Percentiles rank a stretch among this genome's conserved stretches.
These are phyloP conservation scores for Caenorhabditis brenneri DNA, from an alignment of 1,140 invertebrate genomes.

Conservation along the genomic window DNA sequence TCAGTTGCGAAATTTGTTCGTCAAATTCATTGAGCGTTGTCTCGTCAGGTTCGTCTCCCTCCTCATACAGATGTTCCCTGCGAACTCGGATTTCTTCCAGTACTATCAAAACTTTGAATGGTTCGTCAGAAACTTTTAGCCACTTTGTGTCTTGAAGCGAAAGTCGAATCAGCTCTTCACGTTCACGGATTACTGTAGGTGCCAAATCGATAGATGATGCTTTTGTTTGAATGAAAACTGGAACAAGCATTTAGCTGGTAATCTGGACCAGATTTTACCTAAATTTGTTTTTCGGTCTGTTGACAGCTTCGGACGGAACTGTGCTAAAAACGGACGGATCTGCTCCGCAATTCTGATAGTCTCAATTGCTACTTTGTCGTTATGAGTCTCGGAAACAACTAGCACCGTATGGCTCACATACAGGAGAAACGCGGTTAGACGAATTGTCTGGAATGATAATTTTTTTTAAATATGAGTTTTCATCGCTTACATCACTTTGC, in stretches of 20 bases:
- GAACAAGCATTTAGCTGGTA: background rate
- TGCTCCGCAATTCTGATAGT: background rate
- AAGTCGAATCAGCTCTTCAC: background rate
- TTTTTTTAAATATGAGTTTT: background rate
- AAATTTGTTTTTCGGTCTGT: background rate
- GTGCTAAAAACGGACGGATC: background rate
- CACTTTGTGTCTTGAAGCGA: background rate
- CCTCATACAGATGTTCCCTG: background rate
- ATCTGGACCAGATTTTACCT: background rate
- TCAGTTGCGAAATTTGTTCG: background rate
- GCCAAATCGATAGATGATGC: background rate
- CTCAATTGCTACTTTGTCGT: background rate
- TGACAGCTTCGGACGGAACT: background rate
- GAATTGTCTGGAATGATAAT: background rate
- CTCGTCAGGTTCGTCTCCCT: background rate
- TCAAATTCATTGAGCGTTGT: background rate
- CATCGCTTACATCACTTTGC: background rate
- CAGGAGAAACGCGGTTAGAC: background rate
- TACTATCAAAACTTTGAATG: background rate
- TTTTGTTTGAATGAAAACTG: slow-evolving; percentile 17
- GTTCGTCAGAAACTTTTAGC: background rate
- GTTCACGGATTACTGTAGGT: slow-evolving; percentile 3
- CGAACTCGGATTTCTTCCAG: slow-evolving; percentile 1
- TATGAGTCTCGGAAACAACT: background rate
- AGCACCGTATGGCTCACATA: slow-evolving; percentile 22